Percentiles rank a stretch among this genome's conserved stretches.
phyloP scores from a whole-genome alignment of 2,797 vertebrate genomes.

The Naso thynnoides region DNA sequence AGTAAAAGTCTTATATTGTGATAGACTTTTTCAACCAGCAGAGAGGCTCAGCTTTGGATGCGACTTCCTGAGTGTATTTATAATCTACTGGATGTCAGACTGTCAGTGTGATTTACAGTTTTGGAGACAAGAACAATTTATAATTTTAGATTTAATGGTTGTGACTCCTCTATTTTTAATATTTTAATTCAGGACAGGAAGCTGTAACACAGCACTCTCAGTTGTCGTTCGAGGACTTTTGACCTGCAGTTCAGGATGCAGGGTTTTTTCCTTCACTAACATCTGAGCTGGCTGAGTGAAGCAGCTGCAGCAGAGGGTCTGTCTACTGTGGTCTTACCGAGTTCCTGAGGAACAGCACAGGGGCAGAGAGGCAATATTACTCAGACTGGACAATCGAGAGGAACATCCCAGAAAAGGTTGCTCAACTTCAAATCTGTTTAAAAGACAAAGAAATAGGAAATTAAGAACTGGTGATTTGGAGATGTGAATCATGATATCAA shows the following conservation, averaged over 20 bases:
- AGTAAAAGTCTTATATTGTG: slow-evolving; percentile 23
- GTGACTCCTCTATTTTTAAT: slow-evolving; percentile 69
- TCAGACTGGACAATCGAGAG: slow-evolving; percentile 62
- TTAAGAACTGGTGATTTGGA: neutral
- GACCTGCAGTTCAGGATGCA: slow-evolving; percentile 22
- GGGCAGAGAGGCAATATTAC: neutral
- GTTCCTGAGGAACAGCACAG: slow-evolving; percentile 31
- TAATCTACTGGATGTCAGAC: slow-evolving; percentile 46
- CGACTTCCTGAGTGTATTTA: slow-evolving; percentile 52
- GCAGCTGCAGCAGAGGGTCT: slow-evolving; percentile 52
- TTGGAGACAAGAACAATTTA: slow-evolving; percentile 43
- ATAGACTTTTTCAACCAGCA: neutral
- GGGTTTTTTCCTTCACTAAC: slow-evolving; percentile 52
- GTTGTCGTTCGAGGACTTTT: slow-evolving; percentile 28
- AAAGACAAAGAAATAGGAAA: slow-evolving; percentile 2
- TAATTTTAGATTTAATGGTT: slow-evolving; percentile 60
- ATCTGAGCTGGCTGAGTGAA: slow-evolving; percentile 54
- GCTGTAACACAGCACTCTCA: slow-evolving; percentile 56
- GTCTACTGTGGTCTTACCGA: slow-evolving; percentile 47
- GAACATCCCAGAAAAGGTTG: slow-evolving; percentile 45
- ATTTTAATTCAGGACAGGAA: slow-evolving; percentile 51
- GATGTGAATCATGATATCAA: neutral
- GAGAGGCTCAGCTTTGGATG: neutral
- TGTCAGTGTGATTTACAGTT: slow-evolving; percentile 58
- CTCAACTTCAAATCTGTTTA: slow-evolving; percentile 43